Evolutionary conservation across 2,113 vertebrate species (phyloP).

Genomic region (Apteryx owenii): DNA sequence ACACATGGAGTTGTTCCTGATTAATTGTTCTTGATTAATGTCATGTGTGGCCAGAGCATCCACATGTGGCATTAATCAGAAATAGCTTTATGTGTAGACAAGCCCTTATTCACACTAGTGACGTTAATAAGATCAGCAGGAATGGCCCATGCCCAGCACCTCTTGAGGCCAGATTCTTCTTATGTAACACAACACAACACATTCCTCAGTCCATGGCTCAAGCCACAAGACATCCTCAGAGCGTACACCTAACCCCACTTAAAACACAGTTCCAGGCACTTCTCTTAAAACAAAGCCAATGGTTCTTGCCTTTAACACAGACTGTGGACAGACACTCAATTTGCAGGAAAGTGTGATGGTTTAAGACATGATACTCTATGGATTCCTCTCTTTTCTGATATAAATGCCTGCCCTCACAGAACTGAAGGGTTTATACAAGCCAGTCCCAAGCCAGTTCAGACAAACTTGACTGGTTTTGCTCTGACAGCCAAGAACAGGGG

Average conservation of each 20-base stretch:
- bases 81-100: conserved; percentile 9
- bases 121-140: neutral
- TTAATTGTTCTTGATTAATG: conserved; percentile 52
- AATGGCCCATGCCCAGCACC: neutral
- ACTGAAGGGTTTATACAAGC: neutral
- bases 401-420: neutral
- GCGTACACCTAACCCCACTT: neutral
- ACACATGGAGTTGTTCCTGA: conserved; percentile 6
- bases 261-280: neutral
- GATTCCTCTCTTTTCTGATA: neutral
- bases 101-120: neutral
- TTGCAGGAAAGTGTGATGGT: neutral
- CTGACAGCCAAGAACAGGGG: neutral
- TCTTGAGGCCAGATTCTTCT: neutral
- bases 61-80: conserved; percentile 27
- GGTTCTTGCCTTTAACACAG: neutral
- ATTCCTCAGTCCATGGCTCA: neutral
- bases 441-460: neutral
- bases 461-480: neutral
- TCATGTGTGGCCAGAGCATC: conserved; percentile 14
- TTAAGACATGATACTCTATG: neutral
- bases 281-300: neutral
- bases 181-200: neutral
- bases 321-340: neutral
- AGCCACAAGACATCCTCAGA: neutral